Conservation (phyloP, 2,888 invertebrate genomes). For the Pimpla rufipes region DNA sequence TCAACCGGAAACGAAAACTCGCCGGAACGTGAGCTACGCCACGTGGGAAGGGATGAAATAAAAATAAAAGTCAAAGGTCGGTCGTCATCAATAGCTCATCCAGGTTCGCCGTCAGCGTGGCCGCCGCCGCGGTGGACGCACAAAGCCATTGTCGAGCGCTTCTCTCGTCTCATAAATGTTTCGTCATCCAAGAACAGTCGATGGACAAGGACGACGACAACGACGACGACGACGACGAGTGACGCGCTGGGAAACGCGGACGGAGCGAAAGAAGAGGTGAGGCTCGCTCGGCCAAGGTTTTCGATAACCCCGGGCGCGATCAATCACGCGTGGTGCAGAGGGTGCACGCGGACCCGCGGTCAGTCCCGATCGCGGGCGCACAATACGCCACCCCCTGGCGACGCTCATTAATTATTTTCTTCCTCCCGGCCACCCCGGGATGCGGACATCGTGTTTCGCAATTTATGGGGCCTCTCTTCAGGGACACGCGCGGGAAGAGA, state of each 20-base stretch:
- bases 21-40: not conserved
- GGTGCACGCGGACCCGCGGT: conserved; percentile 17
- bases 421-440: conserved; percentile 25
- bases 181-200: conserved; percentile 72
- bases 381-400: conserved; percentile 19
- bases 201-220: conserved; percentile 62
- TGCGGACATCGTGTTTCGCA: conserved; percentile 37
- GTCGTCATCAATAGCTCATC: not conserved
- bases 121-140: not conserved
- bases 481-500: conserved; percentile 4
- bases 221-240: too few relatives aligned
- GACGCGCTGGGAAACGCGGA: conserved; percentile 25
- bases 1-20: not conserved
- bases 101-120: not conserved
- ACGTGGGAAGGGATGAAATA: too few relatives aligned
- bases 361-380: conserved; percentile 18
- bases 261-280: conserved; percentile 4
- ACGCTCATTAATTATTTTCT: conserved; percentile 72
- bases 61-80: not conserved
- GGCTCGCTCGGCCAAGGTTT: conserved; percentile 14
- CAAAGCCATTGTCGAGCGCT: conserved; percentile 14
- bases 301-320: conserved; percentile 72
- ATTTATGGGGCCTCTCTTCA: conserved; percentile 30
- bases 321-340: conserved; percentile 67
- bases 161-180: conserved; percentile 72